A percentile compares a stretch with the other conserved stretches of the same genome.
phyloP scores from a whole-genome alignment of 2,113 vertebrate species.

The Ranitomeya imitator region DNA sequence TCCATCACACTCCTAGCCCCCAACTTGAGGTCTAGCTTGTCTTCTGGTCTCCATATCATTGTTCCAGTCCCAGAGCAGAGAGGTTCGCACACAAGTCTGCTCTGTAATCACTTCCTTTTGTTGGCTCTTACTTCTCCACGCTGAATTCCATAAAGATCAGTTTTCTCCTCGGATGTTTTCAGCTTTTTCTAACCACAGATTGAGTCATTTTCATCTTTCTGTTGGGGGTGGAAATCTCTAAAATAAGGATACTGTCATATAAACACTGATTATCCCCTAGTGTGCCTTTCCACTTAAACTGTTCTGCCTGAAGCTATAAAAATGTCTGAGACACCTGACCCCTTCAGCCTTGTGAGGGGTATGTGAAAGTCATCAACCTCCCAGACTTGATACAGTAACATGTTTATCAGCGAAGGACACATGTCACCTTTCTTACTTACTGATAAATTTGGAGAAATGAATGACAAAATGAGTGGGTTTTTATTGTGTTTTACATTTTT shows the following conservation, averaged over 20 bases:
- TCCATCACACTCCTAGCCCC: not conserved
- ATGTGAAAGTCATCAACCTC: constrained; percentile 25
- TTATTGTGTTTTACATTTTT: not conserved
- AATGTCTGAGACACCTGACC: constrained; percentile 37
- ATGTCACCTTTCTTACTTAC: not conserved
- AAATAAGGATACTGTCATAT: constrained; percentile 37
- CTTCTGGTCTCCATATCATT: not conserved
- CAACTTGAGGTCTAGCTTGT: not conserved
- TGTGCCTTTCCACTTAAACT: constrained; percentile 27
- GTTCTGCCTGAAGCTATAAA: constrained; percentile 24
- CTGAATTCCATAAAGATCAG: constrained; percentile 53
- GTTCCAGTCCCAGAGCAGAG: constrained; percentile 10
- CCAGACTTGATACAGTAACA: not conserved
- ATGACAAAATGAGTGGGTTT: not conserved
- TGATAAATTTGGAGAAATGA: not conserved
- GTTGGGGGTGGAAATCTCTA: constrained; percentile 40
- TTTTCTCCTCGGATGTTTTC: constrained; percentile 48
- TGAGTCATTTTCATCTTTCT: constrained; percentile 34
- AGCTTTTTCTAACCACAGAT: constrained; percentile 51
- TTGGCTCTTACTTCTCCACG: constrained; percentile 37
- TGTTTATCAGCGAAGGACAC: not conserved
- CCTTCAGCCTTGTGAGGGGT: not conserved
- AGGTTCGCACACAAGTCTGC: not conserved
- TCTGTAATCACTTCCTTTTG: constrained; percentile 51
- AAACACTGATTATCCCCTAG: constrained; percentile 40